These are phyloP conservation scores for Megamerina dolium DNA, from an alignment of 2,888 invertebrate genomes.

Conservation along the genomic window DNA sequence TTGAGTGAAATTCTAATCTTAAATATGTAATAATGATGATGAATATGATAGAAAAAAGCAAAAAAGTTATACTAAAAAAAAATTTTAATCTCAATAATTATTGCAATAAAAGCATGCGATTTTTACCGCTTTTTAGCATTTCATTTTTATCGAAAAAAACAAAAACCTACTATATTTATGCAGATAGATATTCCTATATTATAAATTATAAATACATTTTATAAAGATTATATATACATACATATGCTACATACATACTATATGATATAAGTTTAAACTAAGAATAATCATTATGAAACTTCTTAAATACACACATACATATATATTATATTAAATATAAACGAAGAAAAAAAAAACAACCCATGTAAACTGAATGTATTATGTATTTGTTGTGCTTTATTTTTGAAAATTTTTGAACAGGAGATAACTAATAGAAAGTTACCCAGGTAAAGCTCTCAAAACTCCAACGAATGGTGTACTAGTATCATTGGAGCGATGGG, in stretches of 20 bases:
- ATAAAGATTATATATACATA: too few species aligned
- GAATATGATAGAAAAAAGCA: conserved; percentile 11
- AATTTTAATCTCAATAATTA: neutral
- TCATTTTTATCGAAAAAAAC: conserved; percentile 14
- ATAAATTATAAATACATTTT: too few species aligned
- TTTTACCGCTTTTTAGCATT: conserved; percentile 27
- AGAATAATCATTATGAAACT: conserved; percentile 17
- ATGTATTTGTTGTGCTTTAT: neutral
- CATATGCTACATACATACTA: too few species aligned
- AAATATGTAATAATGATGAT: conserved; percentile 20
- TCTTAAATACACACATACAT: neutral
- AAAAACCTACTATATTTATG: conserved; percentile 6
- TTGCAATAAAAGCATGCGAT: conserved; percentile 9
- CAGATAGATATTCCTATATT: conserved; percentile 27
- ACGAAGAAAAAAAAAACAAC: conserved; percentile 2
- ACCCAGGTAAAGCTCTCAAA: too few species aligned
- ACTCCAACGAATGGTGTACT: too few species aligned
- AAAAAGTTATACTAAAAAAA: conserved; percentile 20
- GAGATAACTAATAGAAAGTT: too few species aligned
- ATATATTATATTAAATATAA: conserved; percentile 7
- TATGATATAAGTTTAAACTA: conserved; percentile 14
- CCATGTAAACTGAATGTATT: neutral
- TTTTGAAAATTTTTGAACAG: too few species aligned
- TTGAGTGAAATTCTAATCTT: conserved; percentile 27
- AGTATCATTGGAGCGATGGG: too few species aligned